phyloP scores from a whole-genome alignment of 2,888 invertebrate genomes.

The Chrysolina oricalcia region DNA sequence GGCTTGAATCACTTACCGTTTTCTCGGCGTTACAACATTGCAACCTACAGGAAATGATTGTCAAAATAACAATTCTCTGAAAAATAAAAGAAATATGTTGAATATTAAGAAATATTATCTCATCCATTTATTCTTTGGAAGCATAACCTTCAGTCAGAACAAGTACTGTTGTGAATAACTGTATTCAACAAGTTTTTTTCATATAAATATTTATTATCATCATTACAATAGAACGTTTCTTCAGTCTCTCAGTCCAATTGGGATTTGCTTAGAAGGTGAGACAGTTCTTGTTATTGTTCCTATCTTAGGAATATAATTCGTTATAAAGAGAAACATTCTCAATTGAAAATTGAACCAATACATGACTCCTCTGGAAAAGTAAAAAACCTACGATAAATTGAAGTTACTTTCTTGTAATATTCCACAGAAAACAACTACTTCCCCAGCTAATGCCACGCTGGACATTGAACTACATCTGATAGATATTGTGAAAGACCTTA shows the following conservation, averaged over 20 bases:
- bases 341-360: too few species aligned
- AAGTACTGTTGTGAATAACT: not conserved
- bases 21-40: not conserved
- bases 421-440: too few species aligned
- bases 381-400: too few species aligned
- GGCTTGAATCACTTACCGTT: not conserved
- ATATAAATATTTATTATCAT: not conserved
- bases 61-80: not conserved
- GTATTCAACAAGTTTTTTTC: not conserved
- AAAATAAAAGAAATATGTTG: not conserved
- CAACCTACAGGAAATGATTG: not conserved
- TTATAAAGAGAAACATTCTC: not conserved
- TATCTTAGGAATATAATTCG: not conserved
- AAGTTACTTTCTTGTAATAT: too few species aligned
- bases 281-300: not conserved
- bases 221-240: not conserved
- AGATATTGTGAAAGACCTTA: too few species aligned
- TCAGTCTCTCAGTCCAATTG: not conserved
- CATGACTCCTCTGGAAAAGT: too few species aligned
- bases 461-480: too few species aligned
- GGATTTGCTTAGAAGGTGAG: not conserved
- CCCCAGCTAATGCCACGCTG: too few species aligned
- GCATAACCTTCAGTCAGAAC: not conserved
- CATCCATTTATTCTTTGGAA: not conserved
- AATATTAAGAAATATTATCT: not conserved